A percentile compares a stretch with the other conserved stretches of the same genome.
These are phyloP conservation scores for Tympanuchus pallidicinctus DNA, from an alignment of 2,113 vertebrate genomes.

Conservation along the genomic window DNA sequence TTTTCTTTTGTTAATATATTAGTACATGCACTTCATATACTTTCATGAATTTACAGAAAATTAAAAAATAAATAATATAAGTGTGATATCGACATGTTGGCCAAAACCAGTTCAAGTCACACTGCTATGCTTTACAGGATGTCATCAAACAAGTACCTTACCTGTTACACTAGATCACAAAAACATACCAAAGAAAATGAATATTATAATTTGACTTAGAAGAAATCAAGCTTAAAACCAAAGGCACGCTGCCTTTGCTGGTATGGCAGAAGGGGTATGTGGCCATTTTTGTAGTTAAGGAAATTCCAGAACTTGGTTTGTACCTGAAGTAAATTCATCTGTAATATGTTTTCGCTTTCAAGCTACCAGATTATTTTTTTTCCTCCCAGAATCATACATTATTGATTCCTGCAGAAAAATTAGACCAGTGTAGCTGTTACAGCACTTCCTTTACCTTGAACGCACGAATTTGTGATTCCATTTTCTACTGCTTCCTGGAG, in stretches of 20 bases:
- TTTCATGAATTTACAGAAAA: background rate
- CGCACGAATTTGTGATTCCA: slow-evolving; percentile 84
- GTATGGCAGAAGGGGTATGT: background rate
- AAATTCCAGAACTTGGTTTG: background rate
- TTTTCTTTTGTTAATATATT: background rate
- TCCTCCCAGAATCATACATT: background rate
- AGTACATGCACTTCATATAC: background rate
- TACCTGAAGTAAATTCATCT: background rate
- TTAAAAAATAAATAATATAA: background rate
- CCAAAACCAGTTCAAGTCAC: background rate
- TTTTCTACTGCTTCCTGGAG: slow-evolving; percentile 85
- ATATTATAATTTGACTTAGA: background rate
- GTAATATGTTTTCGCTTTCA: background rate
- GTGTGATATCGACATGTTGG: background rate
- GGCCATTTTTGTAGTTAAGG: background rate
- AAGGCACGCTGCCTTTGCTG: background rate
- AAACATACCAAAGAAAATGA: background rate
- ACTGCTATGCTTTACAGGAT: background rate
- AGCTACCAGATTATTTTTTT: background rate
- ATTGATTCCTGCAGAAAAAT: background rate
- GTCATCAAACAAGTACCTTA: background rate
- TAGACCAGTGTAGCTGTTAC: background rate
- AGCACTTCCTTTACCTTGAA: slow-evolving; percentile 84
- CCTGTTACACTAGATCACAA: background rate
- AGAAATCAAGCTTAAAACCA: background rate